Percentiles rank a stretch among this genome's conserved stretches.
phyloP scores from a whole-genome alignment of 2,113 vertebrate species.

The Todiramphus saurophagus region DNA sequence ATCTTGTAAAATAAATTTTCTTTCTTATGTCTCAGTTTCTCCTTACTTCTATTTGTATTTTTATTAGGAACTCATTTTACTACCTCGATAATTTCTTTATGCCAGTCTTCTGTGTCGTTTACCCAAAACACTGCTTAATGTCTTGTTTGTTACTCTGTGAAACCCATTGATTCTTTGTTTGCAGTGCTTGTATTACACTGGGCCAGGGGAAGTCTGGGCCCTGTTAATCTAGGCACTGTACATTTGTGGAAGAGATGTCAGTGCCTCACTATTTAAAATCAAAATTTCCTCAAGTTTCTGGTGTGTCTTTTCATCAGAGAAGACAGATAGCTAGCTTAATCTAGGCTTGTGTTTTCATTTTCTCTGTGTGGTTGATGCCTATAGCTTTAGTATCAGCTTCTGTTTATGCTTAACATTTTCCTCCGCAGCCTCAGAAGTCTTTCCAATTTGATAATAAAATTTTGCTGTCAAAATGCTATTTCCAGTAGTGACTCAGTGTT shows the following conservation, averaged over 20 bases:
- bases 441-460: not conserved
- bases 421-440: not conserved
- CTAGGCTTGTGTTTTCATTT: not conserved
- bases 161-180: not conserved
- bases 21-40: not conserved
- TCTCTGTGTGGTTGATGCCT: not conserved
- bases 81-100: not conserved
- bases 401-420: not conserved
- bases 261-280: not conserved
- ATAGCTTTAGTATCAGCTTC: not conserved
- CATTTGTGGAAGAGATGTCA: not conserved
- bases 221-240: fast-evolving
- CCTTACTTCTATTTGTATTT: not conserved
- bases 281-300: not conserved
- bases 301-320: not conserved
- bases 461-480: not conserved
- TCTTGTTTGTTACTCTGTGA: not conserved
- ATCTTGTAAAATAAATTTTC: not conserved
- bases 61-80: not conserved
- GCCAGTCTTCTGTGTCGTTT: not conserved
- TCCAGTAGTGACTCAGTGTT: not conserved
- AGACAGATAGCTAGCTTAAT: not conserved
- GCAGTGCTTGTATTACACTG: not conserved
- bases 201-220: not conserved
- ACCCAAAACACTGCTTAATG: not conserved